A percentile compares a stretch with the other conserved stretches of the same genome.
Evolutionary conservation across 2,888 invertebrate genomes (phyloP).

Genomic region (Orchestes rusci): DNA sequence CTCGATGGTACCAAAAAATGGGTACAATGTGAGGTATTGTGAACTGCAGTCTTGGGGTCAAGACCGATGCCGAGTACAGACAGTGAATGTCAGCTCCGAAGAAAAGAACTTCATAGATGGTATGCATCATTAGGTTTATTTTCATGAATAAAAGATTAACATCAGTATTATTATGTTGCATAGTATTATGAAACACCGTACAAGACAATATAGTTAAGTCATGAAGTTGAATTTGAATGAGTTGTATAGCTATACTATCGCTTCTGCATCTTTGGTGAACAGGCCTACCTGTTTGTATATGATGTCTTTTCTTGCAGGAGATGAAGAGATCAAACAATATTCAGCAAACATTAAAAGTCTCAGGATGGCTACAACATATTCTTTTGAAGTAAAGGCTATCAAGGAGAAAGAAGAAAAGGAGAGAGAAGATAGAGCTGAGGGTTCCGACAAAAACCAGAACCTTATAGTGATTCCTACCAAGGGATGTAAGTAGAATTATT

Average conservation of each 20-base stretch:
- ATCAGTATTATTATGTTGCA: neutral
- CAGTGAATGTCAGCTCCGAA: slow-evolving; percentile 29
- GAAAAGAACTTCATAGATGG: slow-evolving; percentile 18
- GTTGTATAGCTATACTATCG: too few relatives aligned
- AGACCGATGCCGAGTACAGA: slow-evolving; percentile 60
- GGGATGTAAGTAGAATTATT: slow-evolving; percentile 79
- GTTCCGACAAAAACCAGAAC: slow-evolving; percentile 50
- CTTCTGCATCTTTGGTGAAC: too few relatives aligned
- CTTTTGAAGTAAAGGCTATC: slow-evolving; percentile 64
- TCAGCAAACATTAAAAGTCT: slow-evolving; percentile 60
- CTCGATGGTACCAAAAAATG: slow-evolving; percentile 46
- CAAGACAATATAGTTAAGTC: too few relatives aligned
- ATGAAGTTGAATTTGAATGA: too few relatives aligned
- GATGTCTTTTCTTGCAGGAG: too few relatives aligned
- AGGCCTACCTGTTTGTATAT: too few relatives aligned
- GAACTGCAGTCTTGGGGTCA: slow-evolving; percentile 74
- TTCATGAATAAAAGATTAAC: neutral
- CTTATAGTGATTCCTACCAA: slow-evolving; percentile 72
- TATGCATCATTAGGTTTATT: too few relatives aligned
- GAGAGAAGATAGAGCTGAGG: slow-evolving; percentile 43
- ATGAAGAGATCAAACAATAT: slow-evolving; percentile 38
- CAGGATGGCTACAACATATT: slow-evolving; percentile 76
- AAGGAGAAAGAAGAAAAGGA: slow-evolving; percentile 43
- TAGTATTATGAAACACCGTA: too few relatives aligned
- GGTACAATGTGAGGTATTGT: slow-evolving; percentile 68